phyloP scores from a whole-genome alignment of 2,113 vertebrate species.

The Tragelaphus buxtoni region DNA sequence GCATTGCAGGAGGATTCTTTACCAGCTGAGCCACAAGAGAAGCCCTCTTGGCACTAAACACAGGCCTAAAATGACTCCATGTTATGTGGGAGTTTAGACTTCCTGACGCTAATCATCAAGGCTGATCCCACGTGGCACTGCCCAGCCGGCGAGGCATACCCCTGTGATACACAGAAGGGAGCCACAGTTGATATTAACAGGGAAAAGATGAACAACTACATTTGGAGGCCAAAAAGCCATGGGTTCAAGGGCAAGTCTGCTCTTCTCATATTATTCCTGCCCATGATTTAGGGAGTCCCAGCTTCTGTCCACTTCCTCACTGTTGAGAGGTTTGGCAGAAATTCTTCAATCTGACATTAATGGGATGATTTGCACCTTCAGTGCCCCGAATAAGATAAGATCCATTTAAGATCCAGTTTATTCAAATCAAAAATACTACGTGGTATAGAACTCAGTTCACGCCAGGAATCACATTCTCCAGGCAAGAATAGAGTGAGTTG shows the following conservation, averaged over 20 bases:
- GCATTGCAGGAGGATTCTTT: not conserved
- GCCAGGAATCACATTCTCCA: not conserved
- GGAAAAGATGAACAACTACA: slow-evolving; percentile 64
- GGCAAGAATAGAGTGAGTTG: not conserved
- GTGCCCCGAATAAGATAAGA: not conserved
- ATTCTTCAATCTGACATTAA: not conserved
- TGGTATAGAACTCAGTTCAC: not conserved
- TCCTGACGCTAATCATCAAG: slow-evolving; percentile 71
- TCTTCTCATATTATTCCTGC: slow-evolving; percentile 7
- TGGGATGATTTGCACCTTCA: not conserved
- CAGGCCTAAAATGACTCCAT: slow-evolving; percentile 64
- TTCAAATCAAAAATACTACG: not conserved
- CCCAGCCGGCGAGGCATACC: slow-evolving; percentile 58
- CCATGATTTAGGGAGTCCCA: not conserved
- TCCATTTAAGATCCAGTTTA: not conserved
- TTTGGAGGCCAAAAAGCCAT: not conserved
- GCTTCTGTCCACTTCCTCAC: not conserved
- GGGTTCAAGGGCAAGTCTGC: slow-evolving; percentile 3
- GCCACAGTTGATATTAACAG: slow-evolving; percentile 73
- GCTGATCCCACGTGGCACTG: slow-evolving; percentile 66
- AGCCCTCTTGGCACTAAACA: slow-evolving; percentile 31
- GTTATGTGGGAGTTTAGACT: slow-evolving; percentile 58
- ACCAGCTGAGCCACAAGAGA: not conserved
- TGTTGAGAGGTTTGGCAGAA: not conserved
- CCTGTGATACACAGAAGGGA: slow-evolving; percentile 60